Evolutionary conservation across 2,797 vertebrate genomes (phyloP).

Genomic region (Sebastes itinus): DNA sequence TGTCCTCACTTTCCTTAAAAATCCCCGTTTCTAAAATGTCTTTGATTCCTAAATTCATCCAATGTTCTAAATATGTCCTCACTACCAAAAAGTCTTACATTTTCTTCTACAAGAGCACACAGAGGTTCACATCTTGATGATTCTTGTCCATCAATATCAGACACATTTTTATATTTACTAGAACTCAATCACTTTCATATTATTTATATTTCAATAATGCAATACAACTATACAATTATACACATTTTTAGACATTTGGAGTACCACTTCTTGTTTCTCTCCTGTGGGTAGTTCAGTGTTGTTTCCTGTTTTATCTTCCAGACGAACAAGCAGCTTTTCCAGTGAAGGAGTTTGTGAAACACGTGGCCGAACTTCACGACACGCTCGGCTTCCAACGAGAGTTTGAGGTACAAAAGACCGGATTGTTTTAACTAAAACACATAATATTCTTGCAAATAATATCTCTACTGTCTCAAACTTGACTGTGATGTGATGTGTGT

Average conservation of each 20-base stretch:
- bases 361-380: constrained; percentile 92
- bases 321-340: constrained; percentile 86
- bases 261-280: neutral
- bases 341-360: constrained; percentile 91
- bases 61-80: no score
- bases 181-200: neutral
- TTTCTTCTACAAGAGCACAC: neutral
- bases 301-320: constrained; percentile 32
- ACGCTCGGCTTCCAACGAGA: constrained; percentile 89
- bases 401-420: constrained; percentile 89
- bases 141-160: neutral
- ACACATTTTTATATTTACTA: no score
- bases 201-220: neutral
- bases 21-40: neutral
- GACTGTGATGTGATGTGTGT: neutral
- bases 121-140: neutral
- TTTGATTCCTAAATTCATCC: neutral
- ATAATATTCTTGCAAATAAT: neutral
- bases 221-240: neutral
- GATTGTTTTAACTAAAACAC: neutral
- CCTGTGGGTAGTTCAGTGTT: neutral
- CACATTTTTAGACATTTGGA: neutral
- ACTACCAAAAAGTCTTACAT: neutral
- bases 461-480: neutral
- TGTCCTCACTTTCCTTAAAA: neutral